Base-by-base conservation (phyloP, 2,888 invertebrate genomes). In the Acanthosepion pharaonis region DNA sequence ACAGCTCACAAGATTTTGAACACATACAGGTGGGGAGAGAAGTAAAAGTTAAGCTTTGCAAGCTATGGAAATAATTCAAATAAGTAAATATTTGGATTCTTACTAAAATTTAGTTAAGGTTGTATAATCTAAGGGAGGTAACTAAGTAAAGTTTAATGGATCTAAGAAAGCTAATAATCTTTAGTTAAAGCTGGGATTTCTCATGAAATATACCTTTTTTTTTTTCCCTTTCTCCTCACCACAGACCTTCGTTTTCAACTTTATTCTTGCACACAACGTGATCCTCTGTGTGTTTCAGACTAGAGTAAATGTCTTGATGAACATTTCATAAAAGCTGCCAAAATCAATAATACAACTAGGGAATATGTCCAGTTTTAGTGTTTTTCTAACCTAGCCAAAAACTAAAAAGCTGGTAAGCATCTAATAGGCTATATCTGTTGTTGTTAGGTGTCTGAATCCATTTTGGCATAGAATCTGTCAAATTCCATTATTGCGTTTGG, bases 381-480 rank as follows among this genome's bases (percentile, higher is more conserved):
- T 53, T 93, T 93, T 93, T 93, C 53, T 53, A 93, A 93, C 53
- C 51, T n/a, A 93, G 93, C 93, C 93, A 93, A 93, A 93, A 93
- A 53, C 93, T 93, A 93, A 93, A 93, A 93, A 93, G 93, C 93
- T 93, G 93, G 93, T 93, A 53, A 93, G 93, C 53, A 93, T 93
- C 93, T 53, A 93, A 93, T 93, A 93, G 93, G 93, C 93, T 93
- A 93, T 93, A 93, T 93, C 93, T 93, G 93, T 93, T 93, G 93
- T 93, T 93, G 93, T 53, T 93, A 93, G 93, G 93, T 93, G 93
- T 93, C 93, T 93, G 93, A 93, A 93, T 93, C 93, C 93, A 93
- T 93, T 93, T 93, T 93, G 93, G 93, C 93, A 53, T 51, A 93
- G 93, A 93, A 93, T 93, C 93, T 93, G 93, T 93, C 93, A 93